Evolutionary conservation across 2,797 vertebrate species (phyloP), one percentile per base, ranked within the genome.

Genomic region (Gambusia yucatana): DNA sequence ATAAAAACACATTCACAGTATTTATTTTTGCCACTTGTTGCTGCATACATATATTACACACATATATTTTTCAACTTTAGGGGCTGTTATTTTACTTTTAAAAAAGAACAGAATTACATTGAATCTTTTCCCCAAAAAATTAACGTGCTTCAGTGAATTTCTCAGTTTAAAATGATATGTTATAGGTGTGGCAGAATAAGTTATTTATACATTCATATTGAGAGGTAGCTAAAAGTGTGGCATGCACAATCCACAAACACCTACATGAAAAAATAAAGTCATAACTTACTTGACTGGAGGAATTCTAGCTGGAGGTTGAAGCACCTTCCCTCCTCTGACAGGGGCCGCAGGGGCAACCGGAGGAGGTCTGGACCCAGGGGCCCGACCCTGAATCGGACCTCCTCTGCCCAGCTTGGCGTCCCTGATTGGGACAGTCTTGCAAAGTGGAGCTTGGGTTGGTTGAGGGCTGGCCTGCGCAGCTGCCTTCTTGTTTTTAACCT

Each of bases 211-310:
- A 39, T 65, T 65, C 17, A 65, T 22, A 14, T 59, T 28, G 16
- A 61, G 41, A 6, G 41, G 4, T 7, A 20, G 11, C 41, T 28
- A 16, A 9, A n/a, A n/a, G 36, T 55, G 13, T 48, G 9, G 8
- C 17, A 20, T 50, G 14, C 6, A 57, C 25, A 41, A 67, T 71
- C 69, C 43, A 71, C 44, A 73, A 44, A 61, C 55, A 46, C 46
- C 52, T 63, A 75, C 77, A 77, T 9, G 59, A 57, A 11, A 63
- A 11, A 43, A 14, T 57, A 9, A 22, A 22, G 20, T 55, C 28
- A 44, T 36, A 47, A 77, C 70, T 48, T 84, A 94, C 92, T 87
- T 90, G 82, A 79, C 78, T 79, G 82, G 85, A 63, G 86, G 82
- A 50, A 78, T 50, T 87, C 89, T 91, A 75, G 84, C 72, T 75